These are phyloP conservation scores for Diadumene lineata DNA, from an alignment of 92 coral and sea anemone genomes.

Conservation along the genomic window DNA sequence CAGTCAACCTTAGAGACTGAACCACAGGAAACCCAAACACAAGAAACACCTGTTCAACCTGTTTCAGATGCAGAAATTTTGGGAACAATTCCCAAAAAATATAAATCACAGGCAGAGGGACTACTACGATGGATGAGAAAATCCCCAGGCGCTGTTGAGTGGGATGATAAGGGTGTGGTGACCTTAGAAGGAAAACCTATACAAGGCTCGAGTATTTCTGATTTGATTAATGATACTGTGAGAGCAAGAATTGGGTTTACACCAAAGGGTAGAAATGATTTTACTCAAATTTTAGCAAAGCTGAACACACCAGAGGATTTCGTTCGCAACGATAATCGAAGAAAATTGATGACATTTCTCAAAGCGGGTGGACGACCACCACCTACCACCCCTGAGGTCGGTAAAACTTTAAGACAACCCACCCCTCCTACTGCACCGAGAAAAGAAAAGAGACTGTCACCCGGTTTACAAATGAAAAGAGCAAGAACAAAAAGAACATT, in stretches of 20 bases:
- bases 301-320: background rate
- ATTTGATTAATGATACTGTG: conserved; percentile 10
- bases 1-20: too few species aligned
- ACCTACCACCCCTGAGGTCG: background rate
- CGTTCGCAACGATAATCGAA: background rate
- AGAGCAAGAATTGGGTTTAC: conserved; percentile 4
- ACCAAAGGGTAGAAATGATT: too few species aligned
- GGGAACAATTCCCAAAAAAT: background rate
- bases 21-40: conserved; percentile 22
- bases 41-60: background rate
- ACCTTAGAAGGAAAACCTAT: background rate
- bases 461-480: background rate
- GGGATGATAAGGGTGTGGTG: conserved; percentile 9
- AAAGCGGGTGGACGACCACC: background rate
- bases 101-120: background rate
- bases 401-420: background rate
- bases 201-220: background rate
- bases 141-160: conserved; percentile 5
- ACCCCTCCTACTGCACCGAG: too few species aligned
- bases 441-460: background rate
- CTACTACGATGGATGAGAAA: conserved; percentile 9
- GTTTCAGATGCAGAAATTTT: background rate
- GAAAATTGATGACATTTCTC: background rate
- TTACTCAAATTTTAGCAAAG: background rate
- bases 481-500: background rate